Base-by-base conservation (phyloP, 30 jellyfish, hydroid and myxozoan species). In the Turritopsis dohrnii region DNA sequence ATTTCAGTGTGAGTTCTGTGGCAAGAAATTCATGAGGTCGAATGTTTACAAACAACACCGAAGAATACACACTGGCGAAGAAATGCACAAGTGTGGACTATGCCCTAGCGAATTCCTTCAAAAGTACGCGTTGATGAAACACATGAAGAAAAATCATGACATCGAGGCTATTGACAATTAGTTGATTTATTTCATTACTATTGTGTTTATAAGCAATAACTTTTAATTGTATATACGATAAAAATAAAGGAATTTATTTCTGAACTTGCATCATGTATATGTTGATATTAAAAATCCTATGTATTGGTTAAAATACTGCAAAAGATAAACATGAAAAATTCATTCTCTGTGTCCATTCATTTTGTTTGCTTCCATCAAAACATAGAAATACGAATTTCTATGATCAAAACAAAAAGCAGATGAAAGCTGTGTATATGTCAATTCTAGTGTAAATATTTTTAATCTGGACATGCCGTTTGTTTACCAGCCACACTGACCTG, bases 41-140 rank as follows among this genome's bases (percentile, higher is more conserved):
- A 94, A 94, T 80, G 99, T 94, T 29, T 94, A 94, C 84, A 94
- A 94, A 85, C 99, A 94, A 87, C 99, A 94, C 75, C 75, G 99
- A 25, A 82, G 99, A 52, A 94, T 94, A 26, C 99, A 94, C 76
- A 94, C 99, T 20, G 99, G 99, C 18, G 99, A 94, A 81, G 96
- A 94, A 87, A 94, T 94, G 99, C 96, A 94, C 83, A 94, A 94
- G 79, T 94, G 99, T 84, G 88, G 94, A 31, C 89, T 94, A 53
- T 94, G 99, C 80, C 99, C 99, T 25, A 94, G 99, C 76, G 99
- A 94, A 82, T 94, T 94, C 84, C 73, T 94, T 26, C 99, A 94
- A 82, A 94, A 94, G 86, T 94, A 94, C 52, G 99, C 99, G 21
- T 85, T 94, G 30, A 86, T 94, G 66, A 94, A 94, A 84, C 99